phyloP scores from a whole-genome alignment of 2,888 invertebrate species.

The Fissipunctia ypsillon region DNA sequence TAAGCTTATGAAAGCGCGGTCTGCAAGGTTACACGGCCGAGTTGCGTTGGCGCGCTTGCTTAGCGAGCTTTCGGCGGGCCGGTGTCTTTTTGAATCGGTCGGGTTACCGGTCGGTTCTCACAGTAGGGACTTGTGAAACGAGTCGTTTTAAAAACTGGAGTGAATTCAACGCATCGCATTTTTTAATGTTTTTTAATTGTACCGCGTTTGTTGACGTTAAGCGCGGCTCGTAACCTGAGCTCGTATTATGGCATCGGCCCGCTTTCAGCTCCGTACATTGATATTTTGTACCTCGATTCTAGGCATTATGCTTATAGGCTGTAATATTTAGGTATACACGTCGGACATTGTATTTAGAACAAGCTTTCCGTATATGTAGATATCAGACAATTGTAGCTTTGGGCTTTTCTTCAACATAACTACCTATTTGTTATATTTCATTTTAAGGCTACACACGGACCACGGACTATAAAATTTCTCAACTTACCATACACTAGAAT shows the following conservation, averaged over 20 bases:
- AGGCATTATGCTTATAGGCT: slow-evolving; percentile 38
- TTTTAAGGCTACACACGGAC: not conserved
- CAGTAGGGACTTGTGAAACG: slow-evolving; percentile 88
- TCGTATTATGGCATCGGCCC: slow-evolving; percentile 74
- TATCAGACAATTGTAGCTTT: slow-evolving; percentile 2
- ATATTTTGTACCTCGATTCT: slow-evolving; percentile 52
- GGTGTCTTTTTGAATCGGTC: slow-evolving; percentile 76
- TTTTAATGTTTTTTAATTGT: slow-evolving; percentile 88
- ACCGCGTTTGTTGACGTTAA: slow-evolving; percentile 80
- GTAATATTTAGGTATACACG: slow-evolving; percentile 39
- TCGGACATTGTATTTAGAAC: slow-evolving; percentile 27
- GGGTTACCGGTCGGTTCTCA: slow-evolving; percentile 87
- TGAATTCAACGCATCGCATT: slow-evolving; percentile 88
- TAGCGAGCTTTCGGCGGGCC: slow-evolving; percentile 77
- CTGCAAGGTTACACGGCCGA: slow-evolving; percentile 78
- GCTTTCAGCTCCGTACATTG: slow-evolving; percentile 57
- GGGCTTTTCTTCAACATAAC: slow-evolving; percentile 10
- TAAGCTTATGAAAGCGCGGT: slow-evolving; percentile 89
- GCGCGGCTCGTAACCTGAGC: slow-evolving; percentile 71
- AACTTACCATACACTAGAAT: not conserved
- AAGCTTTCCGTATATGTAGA: slow-evolving; percentile 1
- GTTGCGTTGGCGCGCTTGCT: slow-evolving; percentile 74
- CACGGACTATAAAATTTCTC: not conserved
- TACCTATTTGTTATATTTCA: too few species aligned
- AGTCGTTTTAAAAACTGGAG: slow-evolving; percentile 90